These are phyloP conservation scores for Metopia argyrocephala DNA, from an alignment of 2,888 invertebrate genomes.

Conservation along the genomic window DNA sequence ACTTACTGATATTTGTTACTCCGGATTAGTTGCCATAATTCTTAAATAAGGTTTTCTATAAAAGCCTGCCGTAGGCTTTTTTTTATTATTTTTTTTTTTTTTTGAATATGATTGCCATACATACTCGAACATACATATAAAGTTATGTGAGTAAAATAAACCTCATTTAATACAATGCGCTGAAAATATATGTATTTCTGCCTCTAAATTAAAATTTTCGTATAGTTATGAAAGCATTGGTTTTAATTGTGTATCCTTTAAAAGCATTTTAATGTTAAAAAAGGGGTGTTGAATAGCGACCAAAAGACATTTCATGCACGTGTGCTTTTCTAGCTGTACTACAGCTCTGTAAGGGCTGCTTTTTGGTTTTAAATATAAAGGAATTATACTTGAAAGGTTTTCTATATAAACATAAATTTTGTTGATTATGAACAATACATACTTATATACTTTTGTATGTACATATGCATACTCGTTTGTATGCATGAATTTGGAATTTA, in stretches of 20 bases:
- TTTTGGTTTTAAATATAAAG: slow-evolving; percentile 1
- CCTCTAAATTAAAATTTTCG: slow-evolving; percentile 29
- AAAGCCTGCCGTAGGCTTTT: no score
- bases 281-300: slow-evolving; percentile 51
- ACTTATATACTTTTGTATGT: no score
- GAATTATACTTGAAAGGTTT: slow-evolving; percentile 44
- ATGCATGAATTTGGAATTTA: slow-evolving; percentile 4
- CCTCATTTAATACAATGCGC: slow-evolving; percentile 18
- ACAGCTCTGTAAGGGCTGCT: background rate
- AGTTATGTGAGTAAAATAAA: no score
- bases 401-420: background rate
- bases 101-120: no score
- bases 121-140: no score
- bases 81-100: no score
- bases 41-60: slow-evolving; percentile 44
- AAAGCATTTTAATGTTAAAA: background rate
- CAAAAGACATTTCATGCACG: slow-evolving; percentile 59
- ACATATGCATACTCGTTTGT: no score
- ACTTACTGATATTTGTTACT: background rate
- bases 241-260: background rate
- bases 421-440: no score
- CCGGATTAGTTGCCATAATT: no score
- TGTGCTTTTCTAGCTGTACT: slow-evolving; percentile 38
- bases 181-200: background rate
- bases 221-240: background rate